phyloP scores from a whole-genome alignment of 2,797 vertebrate species.

The Morelia viridis region DNA sequence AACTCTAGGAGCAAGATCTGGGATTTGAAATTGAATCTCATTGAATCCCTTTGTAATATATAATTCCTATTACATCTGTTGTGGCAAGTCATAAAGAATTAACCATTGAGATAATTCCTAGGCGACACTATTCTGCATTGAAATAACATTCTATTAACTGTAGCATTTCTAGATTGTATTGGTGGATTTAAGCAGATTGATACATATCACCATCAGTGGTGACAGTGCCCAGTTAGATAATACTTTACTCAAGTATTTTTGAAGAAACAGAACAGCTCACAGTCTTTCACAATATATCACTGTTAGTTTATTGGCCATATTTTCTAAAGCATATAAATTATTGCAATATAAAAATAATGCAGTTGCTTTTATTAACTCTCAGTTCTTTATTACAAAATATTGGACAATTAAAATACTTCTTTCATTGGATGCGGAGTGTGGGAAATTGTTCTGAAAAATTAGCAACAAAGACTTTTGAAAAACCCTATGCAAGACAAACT shows the following conservation, averaged over 20 bases:
- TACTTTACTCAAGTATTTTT: not conserved
- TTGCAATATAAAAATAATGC: not conserved
- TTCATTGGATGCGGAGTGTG: not conserved
- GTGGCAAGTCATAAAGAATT: not conserved
- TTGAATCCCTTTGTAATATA: not conserved
- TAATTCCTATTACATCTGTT: not conserved
- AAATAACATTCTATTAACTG: not conserved
- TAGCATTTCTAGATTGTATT: not conserved
- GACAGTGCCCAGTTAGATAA: not conserved
- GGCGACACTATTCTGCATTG: not conserved
- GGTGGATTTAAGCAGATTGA: not conserved
- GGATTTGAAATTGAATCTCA: not conserved
- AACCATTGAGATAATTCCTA: not conserved
- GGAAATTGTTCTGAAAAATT: not conserved
- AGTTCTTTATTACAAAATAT: not conserved
- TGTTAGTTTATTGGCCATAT: not conserved
- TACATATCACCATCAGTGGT: not conserved
- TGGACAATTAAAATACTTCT: not conserved
- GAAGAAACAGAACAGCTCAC: not conserved
- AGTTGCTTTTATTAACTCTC: not conserved
- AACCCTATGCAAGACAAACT: not conserved
- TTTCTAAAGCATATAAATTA: not conserved
- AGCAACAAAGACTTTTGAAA: not conserved
- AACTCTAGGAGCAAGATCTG: not conserved
- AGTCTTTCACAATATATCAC: not conserved